These are phyloP conservation scores for Synaphobranchus kaupii DNA, from an alignment of 2,797 vertebrate species.

Conservation along the genomic window DNA sequence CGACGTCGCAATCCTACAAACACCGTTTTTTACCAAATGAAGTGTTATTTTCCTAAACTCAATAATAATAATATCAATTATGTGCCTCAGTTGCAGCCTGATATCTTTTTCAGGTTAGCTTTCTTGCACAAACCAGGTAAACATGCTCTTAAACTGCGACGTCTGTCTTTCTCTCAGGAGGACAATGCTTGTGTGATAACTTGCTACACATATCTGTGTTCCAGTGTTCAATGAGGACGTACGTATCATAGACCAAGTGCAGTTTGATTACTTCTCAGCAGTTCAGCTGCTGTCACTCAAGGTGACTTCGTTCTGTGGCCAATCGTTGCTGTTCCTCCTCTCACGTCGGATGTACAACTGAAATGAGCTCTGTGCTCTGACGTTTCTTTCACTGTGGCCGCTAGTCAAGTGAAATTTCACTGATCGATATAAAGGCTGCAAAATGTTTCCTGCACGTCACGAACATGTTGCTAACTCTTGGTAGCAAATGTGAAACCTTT, in stretches of 20 bases:
- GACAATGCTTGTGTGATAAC: neutral
- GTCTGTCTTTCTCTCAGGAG: neutral
- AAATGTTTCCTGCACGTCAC: neutral
- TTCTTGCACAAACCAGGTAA: neutral
- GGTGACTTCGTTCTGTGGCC: neutral
- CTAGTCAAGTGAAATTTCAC: neutral
- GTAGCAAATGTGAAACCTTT: too few relatives aligned
- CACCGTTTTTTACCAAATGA: neutral
- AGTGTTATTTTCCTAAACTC: neutral
- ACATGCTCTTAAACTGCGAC: neutral
- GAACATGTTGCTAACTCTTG: too few relatives aligned
- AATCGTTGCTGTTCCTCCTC: neutral
- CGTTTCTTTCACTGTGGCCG: neutral
- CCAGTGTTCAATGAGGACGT: neutral
- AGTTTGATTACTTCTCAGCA: neutral
- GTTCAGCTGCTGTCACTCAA: neutral
- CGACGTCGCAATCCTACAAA: neutral
- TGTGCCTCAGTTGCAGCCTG: neutral
- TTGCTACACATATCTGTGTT: neutral
- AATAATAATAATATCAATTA: neutral
- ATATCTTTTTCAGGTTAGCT: neutral
- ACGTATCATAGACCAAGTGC: neutral
- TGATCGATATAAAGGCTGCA: neutral
- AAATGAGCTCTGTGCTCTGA: neutral
- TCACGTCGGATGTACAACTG: neutral